phyloP scores from a whole-genome alignment of 2,113 vertebrate genomes.

The Montifringilla adamsi region DNA sequence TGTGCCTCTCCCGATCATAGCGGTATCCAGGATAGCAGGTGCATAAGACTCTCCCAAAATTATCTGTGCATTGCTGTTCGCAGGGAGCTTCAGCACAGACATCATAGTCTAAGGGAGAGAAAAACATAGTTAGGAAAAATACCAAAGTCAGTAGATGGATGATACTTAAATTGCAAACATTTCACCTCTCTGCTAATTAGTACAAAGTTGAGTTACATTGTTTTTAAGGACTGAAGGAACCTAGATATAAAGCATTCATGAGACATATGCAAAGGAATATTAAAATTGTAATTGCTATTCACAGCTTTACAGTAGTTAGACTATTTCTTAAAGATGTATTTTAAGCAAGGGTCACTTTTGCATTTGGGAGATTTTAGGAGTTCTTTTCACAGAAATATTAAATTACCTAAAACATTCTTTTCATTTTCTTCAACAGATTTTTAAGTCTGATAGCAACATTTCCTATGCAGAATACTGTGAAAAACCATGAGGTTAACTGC shows the following conservation, averaged over 20 bases:
- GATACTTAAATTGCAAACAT: not conserved
- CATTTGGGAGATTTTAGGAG: not conserved
- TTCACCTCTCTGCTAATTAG: not conserved
- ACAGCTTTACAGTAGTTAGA: not conserved
- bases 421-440: not conserved
- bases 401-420: not conserved
- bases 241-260: not conserved
- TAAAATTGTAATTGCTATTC: not conserved
- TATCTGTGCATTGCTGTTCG: slow-evolving; percentile 96
- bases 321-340: not conserved
- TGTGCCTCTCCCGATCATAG: slow-evolving; percentile 92
- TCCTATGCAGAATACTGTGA: not conserved
- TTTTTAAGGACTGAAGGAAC: not conserved
- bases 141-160: not conserved
- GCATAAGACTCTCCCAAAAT: slow-evolving; percentile 93
- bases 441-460: not conserved
- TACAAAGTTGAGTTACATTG: not conserved
- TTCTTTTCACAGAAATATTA: not conserved
- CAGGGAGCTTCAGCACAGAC: slow-evolving; percentile 92
- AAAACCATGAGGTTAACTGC: not conserved
- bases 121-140: not conserved
- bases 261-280: not conserved
- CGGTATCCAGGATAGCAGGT: slow-evolving; percentile 93
- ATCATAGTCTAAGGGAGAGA: slow-evolving; percentile 85
- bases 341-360: not conserved